Evolutionary conservation across 2,797 vertebrate species (phyloP), one percentile per base, ranked within the genome.

Genomic region (Bradypodion ventrale): DNA sequence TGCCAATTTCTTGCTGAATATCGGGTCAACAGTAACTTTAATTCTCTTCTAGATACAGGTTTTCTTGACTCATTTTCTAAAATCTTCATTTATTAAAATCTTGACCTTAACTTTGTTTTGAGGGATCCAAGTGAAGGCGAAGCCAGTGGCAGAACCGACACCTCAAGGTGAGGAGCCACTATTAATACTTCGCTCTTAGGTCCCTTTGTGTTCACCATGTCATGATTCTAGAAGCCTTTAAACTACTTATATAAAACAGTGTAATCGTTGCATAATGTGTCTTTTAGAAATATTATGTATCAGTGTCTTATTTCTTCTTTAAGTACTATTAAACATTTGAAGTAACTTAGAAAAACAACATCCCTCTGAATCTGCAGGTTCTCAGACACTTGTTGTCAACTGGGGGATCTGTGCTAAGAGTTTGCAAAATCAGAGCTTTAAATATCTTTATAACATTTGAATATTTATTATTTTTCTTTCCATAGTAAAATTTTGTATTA

Each of bases 101-200:
- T 96, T 95, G 93, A 94, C 95, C 94, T 96, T 96, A 95, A 94
- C 95, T 97, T 97, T 97, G 96, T 96, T 97, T 96, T 97, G 96
- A 99, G 98, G 98, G 97, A 98, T 95, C 98, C 98, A 95, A 98
- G 96, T 95, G 98, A 99, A 96, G 97, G 97, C 83, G 98, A 99
- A 96, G 97, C 98, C 95, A 98, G 97, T 94, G 97, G 97, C 96
- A 97, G 98, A 96, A 96, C 96, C 89, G 98, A 98, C 94, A 96
- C 97, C 87, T 96, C 97, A 92, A 98, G 98, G 98, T 99, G 96
- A 98, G 98, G 93, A 93, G 93, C 92, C 92, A 92, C 93, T 91
- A 89, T 93, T 89, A 85, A 92, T 89, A 86, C 94, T 93, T 94
- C 84, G 92, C 94, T 92, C 89, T 89, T 81, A 90, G 94, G 92